A percentile compares a stretch with the other conserved stretches of the same genome.
Evolutionary conservation across 1,140 invertebrate genomes (phyloP).

Genomic region (Trichogramma pretiosum): DNA sequence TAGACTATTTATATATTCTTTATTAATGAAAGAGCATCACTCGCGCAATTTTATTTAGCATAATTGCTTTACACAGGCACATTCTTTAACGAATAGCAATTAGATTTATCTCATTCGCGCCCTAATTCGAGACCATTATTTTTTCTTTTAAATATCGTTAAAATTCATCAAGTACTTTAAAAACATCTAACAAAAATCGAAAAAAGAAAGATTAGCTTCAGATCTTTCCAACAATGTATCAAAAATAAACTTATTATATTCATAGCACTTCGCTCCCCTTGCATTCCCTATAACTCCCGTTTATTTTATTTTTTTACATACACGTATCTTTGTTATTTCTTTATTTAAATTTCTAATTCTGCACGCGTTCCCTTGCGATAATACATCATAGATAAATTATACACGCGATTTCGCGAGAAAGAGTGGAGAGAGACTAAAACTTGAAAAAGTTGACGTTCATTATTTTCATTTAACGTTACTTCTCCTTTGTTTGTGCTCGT

Average conservation of each 20-base stretch:
- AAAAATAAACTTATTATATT: constrained; percentile 46
- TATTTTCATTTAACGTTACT: too few relatives aligned
- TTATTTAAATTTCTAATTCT: background rate
- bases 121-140: too few relatives aligned
- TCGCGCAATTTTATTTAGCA: constrained; percentile 1
- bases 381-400: too few relatives aligned
- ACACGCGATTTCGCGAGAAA: too few relatives aligned
- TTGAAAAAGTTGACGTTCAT: too few relatives aligned
- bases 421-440: too few relatives aligned
- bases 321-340: too few relatives aligned
- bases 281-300: too few relatives aligned
- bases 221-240: constrained; percentile 43
- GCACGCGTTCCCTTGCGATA: background rate
- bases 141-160: constrained; percentile 32
- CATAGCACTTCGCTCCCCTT: constrained; percentile 26
- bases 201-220: constrained; percentile 36
- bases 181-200: constrained; percentile 31
- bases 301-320: too few relatives aligned
- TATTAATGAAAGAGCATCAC: too few relatives aligned
- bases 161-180: constrained; percentile 44
- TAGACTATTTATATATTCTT: constrained; percentile 6
- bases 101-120: constrained; percentile 6
- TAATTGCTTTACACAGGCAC: constrained; percentile 9
- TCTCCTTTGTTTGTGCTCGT: too few relatives aligned
- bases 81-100: constrained; percentile 16